Evolutionary conservation across 2,113 vertebrate species (phyloP).

Genomic region (Lota lota): DNA sequence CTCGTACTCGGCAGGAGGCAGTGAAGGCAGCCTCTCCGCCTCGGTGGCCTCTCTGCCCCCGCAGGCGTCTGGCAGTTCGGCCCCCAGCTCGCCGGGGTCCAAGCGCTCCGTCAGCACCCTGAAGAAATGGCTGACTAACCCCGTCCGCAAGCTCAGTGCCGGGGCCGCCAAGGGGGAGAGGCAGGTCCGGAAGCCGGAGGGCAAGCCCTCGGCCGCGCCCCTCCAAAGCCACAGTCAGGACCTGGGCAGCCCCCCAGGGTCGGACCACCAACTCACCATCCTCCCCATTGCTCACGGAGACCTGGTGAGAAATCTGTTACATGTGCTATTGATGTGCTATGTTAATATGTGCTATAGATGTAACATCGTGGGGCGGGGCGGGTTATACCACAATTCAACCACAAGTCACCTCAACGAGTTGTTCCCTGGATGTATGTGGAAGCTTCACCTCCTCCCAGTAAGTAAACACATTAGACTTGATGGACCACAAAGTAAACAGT

Average conservation of each 20-base stretch:
- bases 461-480: too few relatives aligned
- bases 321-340: not conserved
- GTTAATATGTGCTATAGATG: too few relatives aligned
- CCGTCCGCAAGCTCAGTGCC: slow-evolving; percentile 79
- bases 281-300: slow-evolving; percentile 65
- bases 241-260: slow-evolving; percentile 57
- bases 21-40: slow-evolving; percentile 86
- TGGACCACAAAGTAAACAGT: too few relatives aligned
- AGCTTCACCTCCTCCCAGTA: too few relatives aligned
- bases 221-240: slow-evolving; percentile 69
- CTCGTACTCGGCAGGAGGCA: slow-evolving; percentile 86
- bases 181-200: slow-evolving; percentile 72
- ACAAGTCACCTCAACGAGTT: too few relatives aligned
- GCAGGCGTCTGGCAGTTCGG: slow-evolving; percentile 80
- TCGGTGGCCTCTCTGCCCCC: slow-evolving; percentile 84
- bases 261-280: slow-evolving; percentile 58
- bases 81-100: slow-evolving; percentile 82
- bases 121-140: slow-evolving; percentile 85
- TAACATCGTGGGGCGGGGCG: too few relatives aligned
- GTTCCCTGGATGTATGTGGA: too few relatives aligned
- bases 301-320: slow-evolving; percentile 60
- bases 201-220: slow-evolving; percentile 58
- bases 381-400: too few relatives aligned
- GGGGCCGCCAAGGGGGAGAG: slow-evolving; percentile 73
- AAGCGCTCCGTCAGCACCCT: slow-evolving; percentile 81